Conservation (phyloP, 2,113 vertebrate species). For the Lipotes vexillifer region DNA sequence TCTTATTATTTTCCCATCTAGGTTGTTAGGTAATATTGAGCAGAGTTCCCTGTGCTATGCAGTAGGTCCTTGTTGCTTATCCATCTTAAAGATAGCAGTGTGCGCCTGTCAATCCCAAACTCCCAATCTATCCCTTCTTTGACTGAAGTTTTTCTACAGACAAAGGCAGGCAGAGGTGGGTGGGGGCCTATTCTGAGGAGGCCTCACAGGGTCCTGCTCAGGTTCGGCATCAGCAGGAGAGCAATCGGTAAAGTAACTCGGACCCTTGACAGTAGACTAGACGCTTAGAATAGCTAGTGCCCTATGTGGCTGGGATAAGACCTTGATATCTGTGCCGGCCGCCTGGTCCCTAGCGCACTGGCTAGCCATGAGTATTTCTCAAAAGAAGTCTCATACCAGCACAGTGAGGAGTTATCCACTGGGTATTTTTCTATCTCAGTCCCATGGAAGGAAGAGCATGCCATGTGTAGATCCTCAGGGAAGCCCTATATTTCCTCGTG, state of each 20-base stretch:
- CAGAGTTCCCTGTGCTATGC: no score
- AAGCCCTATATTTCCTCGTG: background rate
- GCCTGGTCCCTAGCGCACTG: accelerated
- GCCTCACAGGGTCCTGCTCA: background rate
- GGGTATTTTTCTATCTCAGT: accelerated
- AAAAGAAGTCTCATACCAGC: accelerated
- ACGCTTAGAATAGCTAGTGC: accelerated
- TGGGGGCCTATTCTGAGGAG: no score
- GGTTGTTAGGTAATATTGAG: no score
- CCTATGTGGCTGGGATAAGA: accelerated
- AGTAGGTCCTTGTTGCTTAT: no score
- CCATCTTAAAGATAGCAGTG: no score
- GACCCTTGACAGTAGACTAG: background rate
- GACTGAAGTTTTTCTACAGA: background rate
- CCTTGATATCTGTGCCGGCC: accelerated
- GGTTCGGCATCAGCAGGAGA: accelerated
- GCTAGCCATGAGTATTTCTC: background rate
- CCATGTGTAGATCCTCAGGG: accelerated
- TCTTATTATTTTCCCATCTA: no score
- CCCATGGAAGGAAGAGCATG: accelerated
- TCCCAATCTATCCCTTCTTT: background rate
- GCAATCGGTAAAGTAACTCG: accelerated
- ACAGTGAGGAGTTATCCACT: accelerated
- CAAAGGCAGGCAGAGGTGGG: background rate
- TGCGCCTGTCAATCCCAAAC: no score